Evolutionary conservation across 2,113 vertebrate genomes (phyloP), one percentile per base, ranked within the genome.

Genomic region (Myocastor coypus): DNA sequence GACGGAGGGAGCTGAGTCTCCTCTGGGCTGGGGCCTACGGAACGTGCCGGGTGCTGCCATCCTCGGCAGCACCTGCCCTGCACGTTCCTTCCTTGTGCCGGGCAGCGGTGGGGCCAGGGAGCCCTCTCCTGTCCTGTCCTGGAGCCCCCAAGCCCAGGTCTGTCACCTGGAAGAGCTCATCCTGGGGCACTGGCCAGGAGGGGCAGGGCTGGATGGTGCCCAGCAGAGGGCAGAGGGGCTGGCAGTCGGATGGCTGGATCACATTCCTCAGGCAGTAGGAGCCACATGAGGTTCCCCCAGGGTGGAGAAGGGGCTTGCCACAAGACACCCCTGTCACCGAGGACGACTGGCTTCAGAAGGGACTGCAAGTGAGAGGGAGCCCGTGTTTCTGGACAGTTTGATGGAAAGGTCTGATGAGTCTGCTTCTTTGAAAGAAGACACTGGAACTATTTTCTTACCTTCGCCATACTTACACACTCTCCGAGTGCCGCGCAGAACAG

Each of bases 61-160:
- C 78, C n/a, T n/a, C 59, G 57, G 37, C 26, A 26, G 19, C 16
- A 5, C 28, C 59, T 64, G 22, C 64, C 61, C 55, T 57, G 55
- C 55, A n/a, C 16, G 50, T 50, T n/a, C 63, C 63, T 93, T 57
- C 64, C 55, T 42, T 1, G 0, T 52, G 13, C 28, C 73, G 66
- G 34, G 28, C 88, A 55, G 32, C 8, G 7, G 7, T 22, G 28
- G 20, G 13, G 7, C 81, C 28, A 63, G 68, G n/a, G 20, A 12
- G 24, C 11, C 37, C 42, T 84, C 37, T 84, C 32, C 26, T 91
- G 37, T 40, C 34, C 52, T 16, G 55, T 32, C 55, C 55, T 57
- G 55, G 55, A 42, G 40, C 57, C 7, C 0, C 2, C 9, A 11
- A 13, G 40, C 30, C 0, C 4, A 2, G 10, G 0, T 20, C 73